These are phyloP conservation scores for Taenioides sp. DNA, from an alignment of 2,797 vertebrate genomes.

Conservation along the genomic window DNA sequence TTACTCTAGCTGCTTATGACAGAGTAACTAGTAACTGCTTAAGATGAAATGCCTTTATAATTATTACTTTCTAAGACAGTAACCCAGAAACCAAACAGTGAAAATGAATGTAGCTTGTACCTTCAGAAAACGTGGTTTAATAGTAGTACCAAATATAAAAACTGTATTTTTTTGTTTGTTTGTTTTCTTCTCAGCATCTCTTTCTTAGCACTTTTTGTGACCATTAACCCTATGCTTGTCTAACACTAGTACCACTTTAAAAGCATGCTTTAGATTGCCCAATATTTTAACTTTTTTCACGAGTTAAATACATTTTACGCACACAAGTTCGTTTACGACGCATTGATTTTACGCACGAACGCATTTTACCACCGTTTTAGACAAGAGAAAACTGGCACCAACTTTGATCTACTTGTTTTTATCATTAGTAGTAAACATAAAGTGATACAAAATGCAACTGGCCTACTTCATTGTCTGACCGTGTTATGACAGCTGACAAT, in stretches of 20 bases:
- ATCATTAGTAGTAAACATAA: not conserved
- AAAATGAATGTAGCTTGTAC: too few relatives aligned
- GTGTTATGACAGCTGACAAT: constrained; percentile 45
- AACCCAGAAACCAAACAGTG: too few relatives aligned
- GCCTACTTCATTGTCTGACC: not conserved
- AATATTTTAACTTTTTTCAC: not conserved
- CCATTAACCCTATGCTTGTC: not conserved
- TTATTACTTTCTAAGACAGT: not conserved
- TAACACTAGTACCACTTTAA: not conserved
- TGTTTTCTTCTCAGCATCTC: not conserved
- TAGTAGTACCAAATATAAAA: not conserved
- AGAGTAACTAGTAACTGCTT: not conserved
- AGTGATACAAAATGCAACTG: not conserved
- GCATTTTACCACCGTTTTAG: not conserved
- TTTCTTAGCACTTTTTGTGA: not conserved
- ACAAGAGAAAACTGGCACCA: not conserved
- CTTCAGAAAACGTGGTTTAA: not conserved
- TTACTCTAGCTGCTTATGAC: not conserved
- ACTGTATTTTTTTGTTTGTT: too few relatives aligned
- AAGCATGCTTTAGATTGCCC: too few relatives aligned
- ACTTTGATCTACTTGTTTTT: not conserved
- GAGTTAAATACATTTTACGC: not conserved
- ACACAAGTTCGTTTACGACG: not conserved
- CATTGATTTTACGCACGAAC: not conserved
- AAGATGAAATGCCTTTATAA: not conserved